Evolutionary conservation across 2,888 invertebrate genomes (phyloP), one percentile per base, ranked within the genome.

Genomic region (Drosophila greeni): DNA sequence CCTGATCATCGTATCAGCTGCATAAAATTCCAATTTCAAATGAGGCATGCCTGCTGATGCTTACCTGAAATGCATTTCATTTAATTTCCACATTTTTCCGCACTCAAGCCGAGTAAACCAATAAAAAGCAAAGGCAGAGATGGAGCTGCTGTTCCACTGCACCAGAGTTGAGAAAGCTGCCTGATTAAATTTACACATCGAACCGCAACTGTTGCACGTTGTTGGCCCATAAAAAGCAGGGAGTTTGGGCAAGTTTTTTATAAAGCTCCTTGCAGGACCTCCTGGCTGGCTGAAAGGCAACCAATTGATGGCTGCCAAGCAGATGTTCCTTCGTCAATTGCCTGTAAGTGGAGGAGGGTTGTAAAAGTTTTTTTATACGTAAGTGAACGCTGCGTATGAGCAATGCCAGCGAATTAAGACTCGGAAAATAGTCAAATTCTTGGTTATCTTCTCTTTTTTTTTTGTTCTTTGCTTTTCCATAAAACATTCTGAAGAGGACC

Each of bases 171-270:
- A 74, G 81, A 39, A 56, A 60, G 60, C 64, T 65, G 76, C 47
- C 76, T 83, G 82, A 79, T 84, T 79, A 78, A 84, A 78, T 78
- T 81, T 81, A 73, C 83, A 83, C 83, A 73, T 69, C 16, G 70
- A 54, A 57, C 78, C 82, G 43, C 84, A 78, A 82, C 72, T 80
- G 77, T 82, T 77, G 77, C 83, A 82, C 43, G 33, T 66, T 14
- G 33, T 45, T 9, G 45, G 42, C 48, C 42, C 36, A 43, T 67
- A 68, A 69, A 68, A 68, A 20, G 53, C 64, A 33, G 14, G 53
- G 53, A 66, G 51, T 31, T 53, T n/a, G 36, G 52, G 29, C 47
- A 31, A 61, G 62, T 75, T 74, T 74, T 74, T 82, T 74, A 67
- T 67, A 68, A 72, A 65, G 65, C 45, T 65, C 55, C 29, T 45